Percentiles rank a stretch among this genome's conserved stretches.
phyloP scores from a whole-genome alignment of 2,888 invertebrate species.

The Pandemis heparana region DNA sequence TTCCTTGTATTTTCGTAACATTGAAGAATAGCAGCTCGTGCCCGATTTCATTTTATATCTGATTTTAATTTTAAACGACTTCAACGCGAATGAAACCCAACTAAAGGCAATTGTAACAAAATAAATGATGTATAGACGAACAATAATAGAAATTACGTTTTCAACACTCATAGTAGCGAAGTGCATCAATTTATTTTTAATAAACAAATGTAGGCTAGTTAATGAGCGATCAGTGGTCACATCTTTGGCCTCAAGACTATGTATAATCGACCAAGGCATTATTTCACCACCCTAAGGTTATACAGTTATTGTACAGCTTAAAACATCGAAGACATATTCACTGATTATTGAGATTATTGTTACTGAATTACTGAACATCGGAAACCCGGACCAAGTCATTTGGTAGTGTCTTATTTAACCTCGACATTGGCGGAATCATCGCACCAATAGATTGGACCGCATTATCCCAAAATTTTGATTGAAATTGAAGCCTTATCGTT shows the following conservation, averaged over 20 bases:
- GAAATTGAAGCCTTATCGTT: too few relatives aligned
- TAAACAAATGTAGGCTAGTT: constrained; percentile 34
- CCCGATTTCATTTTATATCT: not conserved
- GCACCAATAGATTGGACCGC: too few relatives aligned
- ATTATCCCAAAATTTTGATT: too few relatives aligned
- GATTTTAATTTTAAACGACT: not conserved
- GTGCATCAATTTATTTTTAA: constrained; percentile 34
- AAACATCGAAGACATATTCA: too few relatives aligned
- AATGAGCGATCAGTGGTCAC: constrained; percentile 9
- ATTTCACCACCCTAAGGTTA: too few relatives aligned
- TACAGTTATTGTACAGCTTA: too few relatives aligned
- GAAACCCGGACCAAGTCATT: too few relatives aligned
- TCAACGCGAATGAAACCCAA: constrained; percentile 6
- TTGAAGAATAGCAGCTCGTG: not conserved
- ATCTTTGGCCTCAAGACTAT: constrained; percentile 11
- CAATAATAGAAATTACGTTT: constrained; percentile 35
- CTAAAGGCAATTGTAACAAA: constrained; percentile 4
- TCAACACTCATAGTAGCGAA: constrained; percentile 9
- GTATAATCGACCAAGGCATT: too few relatives aligned
- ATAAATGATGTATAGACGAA: constrained; percentile 25
- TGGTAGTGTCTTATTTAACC: too few relatives aligned
- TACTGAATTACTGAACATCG: too few relatives aligned
- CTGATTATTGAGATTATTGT: too few relatives aligned
- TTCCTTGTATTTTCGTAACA: not conserved
- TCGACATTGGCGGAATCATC: too few relatives aligned